Conservation (phyloP, 2,888 invertebrate species). For the Catocala sponsa region DNA sequence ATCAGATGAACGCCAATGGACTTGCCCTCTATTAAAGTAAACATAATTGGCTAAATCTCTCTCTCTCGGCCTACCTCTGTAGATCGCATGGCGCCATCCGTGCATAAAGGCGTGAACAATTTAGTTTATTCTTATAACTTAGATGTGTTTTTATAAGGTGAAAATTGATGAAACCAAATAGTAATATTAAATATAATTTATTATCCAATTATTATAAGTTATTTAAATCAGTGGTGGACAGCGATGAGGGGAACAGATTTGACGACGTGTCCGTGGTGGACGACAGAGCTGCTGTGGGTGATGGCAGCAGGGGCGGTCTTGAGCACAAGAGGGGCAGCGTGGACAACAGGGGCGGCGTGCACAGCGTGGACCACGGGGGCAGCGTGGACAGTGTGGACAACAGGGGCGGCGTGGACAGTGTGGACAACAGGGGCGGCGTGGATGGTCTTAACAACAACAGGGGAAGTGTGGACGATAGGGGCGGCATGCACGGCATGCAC, state of each 20-base stretch:
- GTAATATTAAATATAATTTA: conserved; percentile 22
- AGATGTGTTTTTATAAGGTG: too few relatives aligned
- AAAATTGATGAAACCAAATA: conserved; percentile 17
- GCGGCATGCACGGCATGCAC: conserved; percentile 66
- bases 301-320: conserved; percentile 76
- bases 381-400: conserved; percentile 72
- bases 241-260: conserved; percentile 75
- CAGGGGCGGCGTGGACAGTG: conserved; percentile 70
- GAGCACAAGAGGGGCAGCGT: conserved; percentile 69
- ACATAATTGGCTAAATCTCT: too few relatives aligned
- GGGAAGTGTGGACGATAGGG: conserved; percentile 56
- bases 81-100: too few relatives aligned
- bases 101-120: too few relatives aligned
- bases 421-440: conserved; percentile 59
- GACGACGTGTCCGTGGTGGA: conserved; percentile 73
- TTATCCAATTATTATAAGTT: conserved; percentile 34
- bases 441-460: conserved; percentile 61
- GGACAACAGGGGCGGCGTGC: too few relatives aligned
- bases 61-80: too few relatives aligned
- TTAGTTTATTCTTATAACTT: too few relatives aligned
- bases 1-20: too few relatives aligned
- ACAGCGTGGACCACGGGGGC: conserved; percentile 68
- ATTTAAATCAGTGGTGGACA: conserved; percentile 67
- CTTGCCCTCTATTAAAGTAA: too few relatives aligned
- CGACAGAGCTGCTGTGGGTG: conserved; percentile 78